Base-by-base conservation (phyloP, 2,113 vertebrate genomes). In the Regulus satrapa region DNA sequence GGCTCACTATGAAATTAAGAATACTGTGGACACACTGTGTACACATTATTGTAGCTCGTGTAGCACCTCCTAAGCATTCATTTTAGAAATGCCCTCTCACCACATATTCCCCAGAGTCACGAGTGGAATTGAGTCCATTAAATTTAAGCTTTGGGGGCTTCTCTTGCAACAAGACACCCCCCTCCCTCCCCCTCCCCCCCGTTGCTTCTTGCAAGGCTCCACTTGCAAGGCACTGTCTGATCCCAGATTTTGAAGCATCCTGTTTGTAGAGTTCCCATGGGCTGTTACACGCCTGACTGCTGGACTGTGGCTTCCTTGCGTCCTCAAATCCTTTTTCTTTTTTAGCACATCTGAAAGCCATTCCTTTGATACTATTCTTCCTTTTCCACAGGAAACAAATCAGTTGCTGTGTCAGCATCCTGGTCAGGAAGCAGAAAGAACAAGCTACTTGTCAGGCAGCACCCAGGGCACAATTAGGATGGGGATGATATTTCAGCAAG, bases 371-470 rank as follows among this genome's bases (percentile, higher is more conserved):
- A 21, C 26, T 63, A 4, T 73, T 94, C 84, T 93, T 95, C 76
- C 77, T 85, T 92, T 95, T 90, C 66, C 75, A 63, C 62, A 94
- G 89, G 76, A 95, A 95, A 84, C 25, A 93, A 89, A 72, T 15
- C 38, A 51, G 43, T 74, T 94, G 89, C 63, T 80, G 26, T 83
- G 40, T 92, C 95, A 95, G 89, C 71, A 80, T 78, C 72, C 83
- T 93, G 93, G 89, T 85, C 77, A 41, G 75, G 66, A 91, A 94
- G 91, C 92, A 95, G 84, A 92, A 78, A 64, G 88, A 88, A 59
- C 21, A 43, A 81, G 29, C 46, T 74, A 7, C 67, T 94, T 76
- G 32, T 81, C 59, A 66, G 83, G 63, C 64, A 82, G 48, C 74
- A 58, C 64, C 14, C 8, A 0, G 58, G 77, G 69, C 92, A 64